Evolutionary conservation across 1,140 invertebrate species (phyloP).

Genomic region (Caenorhabditis latens): DNA sequence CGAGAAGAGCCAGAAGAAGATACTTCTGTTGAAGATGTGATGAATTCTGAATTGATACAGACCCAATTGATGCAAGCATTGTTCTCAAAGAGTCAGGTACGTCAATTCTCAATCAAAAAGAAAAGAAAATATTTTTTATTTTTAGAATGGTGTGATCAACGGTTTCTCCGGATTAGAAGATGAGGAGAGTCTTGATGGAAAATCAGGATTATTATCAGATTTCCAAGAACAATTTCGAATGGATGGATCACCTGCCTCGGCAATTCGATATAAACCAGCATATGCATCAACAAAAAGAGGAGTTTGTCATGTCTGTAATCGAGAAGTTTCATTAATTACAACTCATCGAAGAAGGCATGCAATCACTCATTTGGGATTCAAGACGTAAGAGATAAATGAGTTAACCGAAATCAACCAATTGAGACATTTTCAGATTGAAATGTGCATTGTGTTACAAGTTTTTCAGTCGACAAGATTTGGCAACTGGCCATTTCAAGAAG

Average conservation of each 20-base stretch:
- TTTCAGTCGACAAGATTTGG: slow-evolving; percentile 55
- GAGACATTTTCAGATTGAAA: slow-evolving; percentile 41
- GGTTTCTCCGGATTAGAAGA: not conserved
- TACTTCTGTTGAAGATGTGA: slow-evolving; percentile 13
- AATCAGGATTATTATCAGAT: slow-evolving; percentile 12
- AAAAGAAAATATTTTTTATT: not conserved
- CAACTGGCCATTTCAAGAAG: slow-evolving; percentile 45
- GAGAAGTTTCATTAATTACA: slow-evolving; percentile 48
- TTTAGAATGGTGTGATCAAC: not conserved
- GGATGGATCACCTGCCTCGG: slow-evolving; percentile 17
- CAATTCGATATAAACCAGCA: slow-evolving; percentile 22
- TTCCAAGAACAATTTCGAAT: slow-evolving; percentile 14
- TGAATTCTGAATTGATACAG: slow-evolving; percentile 7
- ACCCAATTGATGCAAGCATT: slow-evolving; percentile 23
- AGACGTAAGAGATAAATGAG: slow-evolving; percentile 1
- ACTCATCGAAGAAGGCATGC: slow-evolving; percentile 50
- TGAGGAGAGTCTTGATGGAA: slow-evolving; percentile 9
- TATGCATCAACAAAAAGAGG: slow-evolving; percentile 41
- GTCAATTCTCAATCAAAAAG: not conserved
- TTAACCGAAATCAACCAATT: not conserved
- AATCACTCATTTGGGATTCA: slow-evolving; percentile 53
- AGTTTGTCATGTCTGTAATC: slow-evolving; percentile 35
- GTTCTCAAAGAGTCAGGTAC: slow-evolving; percentile 5
- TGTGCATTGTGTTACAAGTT: slow-evolving; percentile 49
- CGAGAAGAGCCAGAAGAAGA: slow-evolving; percentile 39